These are phyloP conservation scores for Heliconius eleuchia DNA, from an alignment of 1,140 invertebrate genomes.

Conservation along the genomic window DNA sequence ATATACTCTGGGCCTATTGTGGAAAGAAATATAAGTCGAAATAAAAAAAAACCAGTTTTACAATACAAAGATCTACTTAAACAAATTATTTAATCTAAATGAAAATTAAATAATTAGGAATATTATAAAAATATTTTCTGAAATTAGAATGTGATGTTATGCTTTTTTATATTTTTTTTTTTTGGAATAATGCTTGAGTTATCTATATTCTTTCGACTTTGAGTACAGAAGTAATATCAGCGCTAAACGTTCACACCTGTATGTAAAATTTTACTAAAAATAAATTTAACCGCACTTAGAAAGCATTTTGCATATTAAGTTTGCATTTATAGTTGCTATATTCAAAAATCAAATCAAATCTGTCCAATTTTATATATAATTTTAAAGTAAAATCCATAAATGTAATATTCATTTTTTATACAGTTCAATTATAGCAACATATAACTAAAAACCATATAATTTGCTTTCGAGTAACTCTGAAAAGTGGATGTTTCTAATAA, in stretches of 20 bases:
- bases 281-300: not conserved
- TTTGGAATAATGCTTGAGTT: not conserved
- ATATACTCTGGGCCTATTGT: not conserved
- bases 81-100: too few species aligned
- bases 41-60: not conserved
- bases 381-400: too few species aligned
- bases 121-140: too few species aligned
- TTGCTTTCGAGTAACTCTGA: not conserved
- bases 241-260: not conserved
- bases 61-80: not conserved
- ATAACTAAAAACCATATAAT: too few species aligned
- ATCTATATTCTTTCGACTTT: not conserved
- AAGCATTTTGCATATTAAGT: not conserved
- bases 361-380: too few species aligned
- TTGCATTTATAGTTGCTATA: not conserved
- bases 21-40: not conserved
- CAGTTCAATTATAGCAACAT: too few species aligned
- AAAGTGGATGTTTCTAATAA: not conserved
- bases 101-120: too few species aligned
- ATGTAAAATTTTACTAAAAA: not conserved
- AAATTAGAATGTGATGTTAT: too few species aligned
- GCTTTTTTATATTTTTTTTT: too few species aligned
- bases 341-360: not conserved
- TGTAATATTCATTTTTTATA: too few species aligned
- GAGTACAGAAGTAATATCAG: not conserved